Evolutionary conservation across 2,797 vertebrate species (phyloP).

Genomic region (Apodemus agrarius): DNA sequence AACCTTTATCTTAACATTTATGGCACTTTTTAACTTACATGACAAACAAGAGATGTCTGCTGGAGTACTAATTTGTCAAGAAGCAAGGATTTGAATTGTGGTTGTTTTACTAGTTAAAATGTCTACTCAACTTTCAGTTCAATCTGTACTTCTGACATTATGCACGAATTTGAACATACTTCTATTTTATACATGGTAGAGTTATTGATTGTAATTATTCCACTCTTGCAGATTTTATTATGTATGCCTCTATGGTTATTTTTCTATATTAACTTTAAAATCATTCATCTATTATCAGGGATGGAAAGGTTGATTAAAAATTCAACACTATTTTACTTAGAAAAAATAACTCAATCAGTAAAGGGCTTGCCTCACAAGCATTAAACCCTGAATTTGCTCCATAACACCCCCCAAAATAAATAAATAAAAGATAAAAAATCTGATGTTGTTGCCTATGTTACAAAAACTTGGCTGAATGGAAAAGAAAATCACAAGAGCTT

Average conservation of each 20-base stretch:
- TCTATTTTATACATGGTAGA: not conserved
- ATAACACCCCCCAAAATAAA: not conserved
- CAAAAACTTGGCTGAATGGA: not conserved
- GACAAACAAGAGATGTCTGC: not conserved
- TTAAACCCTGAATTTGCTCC: not conserved
- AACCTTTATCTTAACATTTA: not conserved
- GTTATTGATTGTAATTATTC: not conserved
- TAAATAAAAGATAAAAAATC: not conserved
- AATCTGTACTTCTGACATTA: not conserved
- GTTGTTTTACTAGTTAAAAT: not conserved
- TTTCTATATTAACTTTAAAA: not conserved
- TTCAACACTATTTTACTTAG: not conserved
- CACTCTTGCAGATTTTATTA: not conserved
- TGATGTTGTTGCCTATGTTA: not conserved
- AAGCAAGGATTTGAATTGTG: not conserved
- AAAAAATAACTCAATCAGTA: not conserved
- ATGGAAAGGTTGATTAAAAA: not conserved
- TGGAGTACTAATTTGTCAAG: not conserved
- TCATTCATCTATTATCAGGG: not conserved
- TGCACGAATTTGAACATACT: not conserved
- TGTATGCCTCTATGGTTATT: not conserved
- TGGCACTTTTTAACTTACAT: not conserved
- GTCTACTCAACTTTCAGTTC: not conserved
- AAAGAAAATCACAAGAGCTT: not conserved
- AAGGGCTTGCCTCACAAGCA: not conserved